phyloP scores from a whole-genome alignment of 2,888 invertebrate genomes.

The Sisyra terminalis region DNA sequence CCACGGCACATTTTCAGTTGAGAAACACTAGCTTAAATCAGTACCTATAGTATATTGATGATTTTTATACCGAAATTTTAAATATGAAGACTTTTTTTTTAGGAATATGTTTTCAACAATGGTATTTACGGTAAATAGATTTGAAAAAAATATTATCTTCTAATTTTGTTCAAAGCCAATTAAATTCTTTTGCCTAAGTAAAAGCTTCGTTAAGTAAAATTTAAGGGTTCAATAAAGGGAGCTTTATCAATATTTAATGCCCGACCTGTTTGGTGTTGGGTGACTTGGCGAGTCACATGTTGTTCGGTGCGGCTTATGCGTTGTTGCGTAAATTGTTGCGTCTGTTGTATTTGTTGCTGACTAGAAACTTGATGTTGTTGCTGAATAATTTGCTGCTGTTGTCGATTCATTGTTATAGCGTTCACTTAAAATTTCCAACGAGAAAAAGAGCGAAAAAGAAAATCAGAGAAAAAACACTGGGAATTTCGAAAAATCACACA shows the following conservation, averaged over 20 bases:
- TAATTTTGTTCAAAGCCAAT: too few species aligned
- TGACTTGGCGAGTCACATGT: conserved; percentile 63
- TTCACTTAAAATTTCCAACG: conserved; percentile 18
- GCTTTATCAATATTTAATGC: conserved; percentile 3
- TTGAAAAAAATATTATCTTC: too few species aligned
- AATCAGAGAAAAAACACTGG: conserved; percentile 8
- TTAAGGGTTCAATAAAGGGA: too few species aligned
- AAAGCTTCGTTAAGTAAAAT: too few species aligned
- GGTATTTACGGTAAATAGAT: too few species aligned
- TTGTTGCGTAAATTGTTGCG: conserved; percentile 32
- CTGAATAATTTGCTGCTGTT: conserved; percentile 34
- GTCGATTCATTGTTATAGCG: conserved; percentile 47
- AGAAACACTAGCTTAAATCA: too few species aligned
- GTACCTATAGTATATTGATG: too few species aligned
- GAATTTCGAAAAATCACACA: conserved; percentile 13
- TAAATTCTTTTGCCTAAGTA: too few species aligned
- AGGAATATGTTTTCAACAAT: too few species aligned
- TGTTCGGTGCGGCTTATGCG: conserved; percentile 56
- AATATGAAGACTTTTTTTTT: too few species aligned
- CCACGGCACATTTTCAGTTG: too few species aligned
- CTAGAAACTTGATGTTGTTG: conserved; percentile 27
- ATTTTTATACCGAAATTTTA: too few species aligned
- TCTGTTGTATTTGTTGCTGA: conserved; percentile 34
- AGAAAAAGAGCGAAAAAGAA: conserved; percentile 11
- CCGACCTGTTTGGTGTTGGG: conserved; percentile 60